Base-by-base conservation (phyloP, 2,888 invertebrate species). In the Acanthococcus lagerstroemiae region DNA sequence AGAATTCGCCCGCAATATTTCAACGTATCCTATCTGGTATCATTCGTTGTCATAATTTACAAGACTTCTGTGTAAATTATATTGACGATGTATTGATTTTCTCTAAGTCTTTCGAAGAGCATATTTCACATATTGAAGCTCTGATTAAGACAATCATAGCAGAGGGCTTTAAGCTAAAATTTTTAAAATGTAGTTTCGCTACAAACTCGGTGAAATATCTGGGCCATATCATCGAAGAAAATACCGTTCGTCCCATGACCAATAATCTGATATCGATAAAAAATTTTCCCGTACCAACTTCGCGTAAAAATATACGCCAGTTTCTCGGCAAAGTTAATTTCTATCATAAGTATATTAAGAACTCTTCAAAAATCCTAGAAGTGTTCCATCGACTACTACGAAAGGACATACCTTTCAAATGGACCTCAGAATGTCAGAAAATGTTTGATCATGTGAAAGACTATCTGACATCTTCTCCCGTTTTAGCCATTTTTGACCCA, bases 81-180 rank as follows among this genome's bases (percentile, higher is more conserved):
- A 45, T 45, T 45, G 46, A 45, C 19, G 46, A 45, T 19, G 19
- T 45, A 17, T 15, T 45, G 46, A 4, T 71, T 69, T 60, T 61
- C 65, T 70, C 70, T 45, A 65, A 67, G 67, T 65, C 71, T 46
- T 71, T 69, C 56, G 65, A 67, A n/a, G 69, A 71, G 60, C 70
- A 72, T 63, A 15, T 71, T 45, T 22, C 61, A 24, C 70, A 71
- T 58, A 7, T 71, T 54, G 52, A 66, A 46, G 25, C 45, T 66
- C 48, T 71, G 66, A 55, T 71, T 55, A 46, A 71, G 44, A 70
- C 69, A 44, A 69, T 72, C 27, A 9, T 46, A 48, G 52, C 25
- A 17, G 66, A 66, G 54, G 58, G 66, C 37, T 66, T 66, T 17
- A 57, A 26, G 45, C 22, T 66, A 5, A 66, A 57, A 50, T 58